Evolutionary conservation across 2,113 vertebrate species (phyloP), one percentile per base, ranked within the genome.

Genomic region (Pteropus alecto): DNA sequence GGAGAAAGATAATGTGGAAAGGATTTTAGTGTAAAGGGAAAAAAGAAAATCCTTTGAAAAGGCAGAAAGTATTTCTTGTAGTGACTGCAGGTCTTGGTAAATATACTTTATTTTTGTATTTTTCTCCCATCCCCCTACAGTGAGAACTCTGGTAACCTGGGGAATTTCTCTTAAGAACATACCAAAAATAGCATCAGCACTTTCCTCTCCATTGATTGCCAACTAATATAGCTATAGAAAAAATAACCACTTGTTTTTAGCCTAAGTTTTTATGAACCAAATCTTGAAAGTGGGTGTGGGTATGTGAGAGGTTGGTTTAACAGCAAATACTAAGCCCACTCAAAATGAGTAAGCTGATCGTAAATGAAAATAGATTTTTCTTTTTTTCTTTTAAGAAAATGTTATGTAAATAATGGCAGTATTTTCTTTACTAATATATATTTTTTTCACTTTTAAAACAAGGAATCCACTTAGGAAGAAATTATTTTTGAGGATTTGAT

Each of bases 111-210:
- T 85, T 86, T 84, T 94, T 60, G 24, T 70, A 35, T 51, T 48
- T 18, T 13, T 8, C 11, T 35, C 41, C 14, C 46, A 28, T 33
- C 58, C 43, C 12, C n/a, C 54, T 33, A 51, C 41, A 46, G 65
- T 41, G 43, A 74, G 43, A 65, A 83, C 63, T 74, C 74, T 9
- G 63, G 61, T 88, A 63, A 96, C 65, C 86, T 96, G 78, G 70
- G 35, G 61, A 77, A 43, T 87, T 96, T 95, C 88, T 86, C 79
- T 87, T 92, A 35, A 81, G 70, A 81, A 18, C n/a, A 48, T n/a
- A 87, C 88, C 89, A 93, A 94, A 96, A 76, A 81, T 94, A 91
- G 68, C 60, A 83, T 82, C 35, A n/a, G 41, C 24, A 21, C 51
- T 82, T 35, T 77, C 67, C 28, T 10, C n/a, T 74, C 68, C 60